Evolutionary conservation across 2,797 vertebrate species (phyloP).

Genomic region (Luscinia luscinia): DNA sequence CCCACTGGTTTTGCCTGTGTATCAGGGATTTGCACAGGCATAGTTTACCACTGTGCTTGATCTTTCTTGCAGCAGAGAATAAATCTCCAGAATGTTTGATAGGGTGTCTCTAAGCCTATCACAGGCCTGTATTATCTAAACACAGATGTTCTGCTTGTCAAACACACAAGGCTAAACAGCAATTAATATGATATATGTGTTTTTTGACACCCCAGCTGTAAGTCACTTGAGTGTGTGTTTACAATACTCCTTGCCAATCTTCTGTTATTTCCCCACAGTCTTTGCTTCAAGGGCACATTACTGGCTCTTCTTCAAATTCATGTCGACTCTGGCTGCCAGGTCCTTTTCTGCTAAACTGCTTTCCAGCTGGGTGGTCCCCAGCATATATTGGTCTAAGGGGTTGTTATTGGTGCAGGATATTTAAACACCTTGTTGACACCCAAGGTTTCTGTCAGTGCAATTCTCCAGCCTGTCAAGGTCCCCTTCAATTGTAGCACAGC

Average conservation of each 20-base stretch:
- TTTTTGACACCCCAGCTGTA: neutral
- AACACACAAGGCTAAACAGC: neutral
- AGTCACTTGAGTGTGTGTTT: neutral
- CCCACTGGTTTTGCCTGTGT: neutral
- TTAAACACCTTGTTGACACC: neutral
- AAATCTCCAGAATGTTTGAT: neutral
- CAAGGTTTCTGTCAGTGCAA: neutral
- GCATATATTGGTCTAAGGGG: neutral
- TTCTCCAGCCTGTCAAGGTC: neutral
- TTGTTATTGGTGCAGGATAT: neutral
- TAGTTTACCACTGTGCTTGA: neutral
- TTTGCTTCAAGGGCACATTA: neutral
- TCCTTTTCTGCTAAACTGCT: neutral
- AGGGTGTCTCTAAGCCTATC: neutral
- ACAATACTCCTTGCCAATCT: neutral
- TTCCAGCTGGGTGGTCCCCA: neutral
- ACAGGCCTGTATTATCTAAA: neutral
- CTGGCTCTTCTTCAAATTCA: neutral
- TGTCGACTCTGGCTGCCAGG: neutral
- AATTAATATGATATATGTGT: neutral
- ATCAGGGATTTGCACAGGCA: neutral
- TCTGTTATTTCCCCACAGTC: neutral
- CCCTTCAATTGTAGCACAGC: neutral
- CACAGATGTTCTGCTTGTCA: neutral
- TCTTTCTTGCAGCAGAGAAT: neutral